Conservation (phyloP, 2,113 vertebrate species). For the Ariopsis seemanni region DNA sequence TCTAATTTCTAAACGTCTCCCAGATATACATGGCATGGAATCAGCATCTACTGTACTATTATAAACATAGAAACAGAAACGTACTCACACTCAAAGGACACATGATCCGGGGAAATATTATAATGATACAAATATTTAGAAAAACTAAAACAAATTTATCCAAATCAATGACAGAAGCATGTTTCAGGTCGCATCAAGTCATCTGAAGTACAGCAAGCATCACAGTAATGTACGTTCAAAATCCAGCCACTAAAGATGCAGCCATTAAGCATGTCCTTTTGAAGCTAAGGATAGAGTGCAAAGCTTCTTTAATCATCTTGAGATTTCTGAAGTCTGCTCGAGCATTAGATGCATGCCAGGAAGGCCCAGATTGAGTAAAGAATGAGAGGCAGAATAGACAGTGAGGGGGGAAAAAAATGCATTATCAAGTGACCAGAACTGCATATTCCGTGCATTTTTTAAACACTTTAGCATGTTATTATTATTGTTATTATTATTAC, state of each 20-base stretch:
- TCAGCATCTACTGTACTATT: neutral
- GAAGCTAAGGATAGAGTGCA: conserved; percentile 82
- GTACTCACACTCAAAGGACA: conserved; percentile 69
- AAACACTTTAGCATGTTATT: neutral
- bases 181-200: neutral
- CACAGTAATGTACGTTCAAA: conserved; percentile 35
- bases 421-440: neutral
- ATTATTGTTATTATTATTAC: neutral
- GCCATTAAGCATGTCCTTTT: conserved; percentile 53
- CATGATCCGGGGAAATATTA: conserved; percentile 63
- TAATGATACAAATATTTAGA: conserved; percentile 8
- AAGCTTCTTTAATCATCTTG: conserved; percentile 80
- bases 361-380: conserved; percentile 30
- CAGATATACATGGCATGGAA: neutral
- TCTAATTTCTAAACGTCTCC: neutral
- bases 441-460: conserved; percentile 2
- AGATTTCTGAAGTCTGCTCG: conserved; percentile 61
- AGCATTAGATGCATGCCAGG: conserved; percentile 29
- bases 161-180: neutral
- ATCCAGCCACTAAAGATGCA: conserved; percentile 59
- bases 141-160: neutral
- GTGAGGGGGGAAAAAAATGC: neutral
- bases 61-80: neutral
- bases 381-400: conserved; percentile 6
- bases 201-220: conserved; percentile 9